phyloP scores from a whole-genome alignment of 2,888 invertebrate species.

The Rhagophthalmus giganteus region DNA sequence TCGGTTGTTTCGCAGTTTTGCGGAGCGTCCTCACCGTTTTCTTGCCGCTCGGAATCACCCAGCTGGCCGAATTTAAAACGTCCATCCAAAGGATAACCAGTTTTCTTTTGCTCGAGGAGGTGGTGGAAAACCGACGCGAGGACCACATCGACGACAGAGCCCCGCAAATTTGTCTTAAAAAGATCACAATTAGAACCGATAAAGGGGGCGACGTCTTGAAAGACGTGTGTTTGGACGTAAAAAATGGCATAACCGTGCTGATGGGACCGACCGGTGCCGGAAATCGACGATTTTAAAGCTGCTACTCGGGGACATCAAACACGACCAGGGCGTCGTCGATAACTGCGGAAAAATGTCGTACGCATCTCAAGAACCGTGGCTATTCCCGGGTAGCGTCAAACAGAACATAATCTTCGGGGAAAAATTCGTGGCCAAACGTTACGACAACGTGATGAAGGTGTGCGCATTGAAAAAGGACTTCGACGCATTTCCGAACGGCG shows the following conservation, averaged over 20 bases:
- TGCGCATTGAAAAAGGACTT: constrained; percentile 69
- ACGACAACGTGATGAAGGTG: constrained; percentile 62
- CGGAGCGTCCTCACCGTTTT: constrained; percentile 85
- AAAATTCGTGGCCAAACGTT: constrained; percentile 59
- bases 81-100: constrained; percentile 70
- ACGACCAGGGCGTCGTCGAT: constrained; percentile 63
- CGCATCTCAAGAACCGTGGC: constrained; percentile 65
- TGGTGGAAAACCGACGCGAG: constrained; percentile 42
- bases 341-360: constrained; percentile 64
- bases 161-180: constrained; percentile 49
- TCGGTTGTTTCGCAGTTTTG: constrained; percentile 85
- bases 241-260: constrained; percentile 56
- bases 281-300: constrained; percentile 60
- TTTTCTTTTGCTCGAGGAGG: constrained; percentile 64
- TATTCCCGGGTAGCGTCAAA: constrained; percentile 61
- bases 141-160: background rate
- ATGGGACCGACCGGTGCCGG: constrained; percentile 65
- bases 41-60: constrained; percentile 82
- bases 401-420: constrained; percentile 78
- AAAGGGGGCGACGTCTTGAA: constrained; percentile 41
- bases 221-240: constrained; percentile 51
- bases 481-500: constrained; percentile 70
- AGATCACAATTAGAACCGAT: constrained; percentile 65
- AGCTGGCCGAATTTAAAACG: constrained; percentile 76
- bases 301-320: constrained; percentile 70